phyloP scores from a whole-genome alignment of 1,140 invertebrate genomes.

The Babylonia areolata region DNA sequence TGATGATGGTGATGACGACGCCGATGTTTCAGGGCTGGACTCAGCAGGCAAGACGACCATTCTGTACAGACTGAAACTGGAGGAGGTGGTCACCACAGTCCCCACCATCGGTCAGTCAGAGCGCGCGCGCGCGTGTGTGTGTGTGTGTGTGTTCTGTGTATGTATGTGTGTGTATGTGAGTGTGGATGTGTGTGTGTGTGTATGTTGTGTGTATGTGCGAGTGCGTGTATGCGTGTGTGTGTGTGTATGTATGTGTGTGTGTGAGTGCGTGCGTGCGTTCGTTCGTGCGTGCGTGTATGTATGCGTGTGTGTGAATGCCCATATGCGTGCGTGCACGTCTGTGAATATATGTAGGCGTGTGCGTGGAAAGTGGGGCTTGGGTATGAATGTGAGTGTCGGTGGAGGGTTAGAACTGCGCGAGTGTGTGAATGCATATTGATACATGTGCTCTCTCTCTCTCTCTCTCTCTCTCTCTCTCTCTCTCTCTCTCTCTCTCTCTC shows the following conservation, averaged over 20 bases:
- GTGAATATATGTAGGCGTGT: neutral
- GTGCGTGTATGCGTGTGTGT: neutral
- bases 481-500: too few relatives aligned
- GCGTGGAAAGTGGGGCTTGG: too few relatives aligned
- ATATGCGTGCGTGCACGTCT: too few relatives aligned
- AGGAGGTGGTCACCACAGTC: slow-evolving; percentile 98
- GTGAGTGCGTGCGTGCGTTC: neutral
- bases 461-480: too few relatives aligned
- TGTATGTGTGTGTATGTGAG: neutral
- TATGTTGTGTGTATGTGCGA: neutral
- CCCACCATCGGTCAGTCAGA: slow-evolving; percentile 88
- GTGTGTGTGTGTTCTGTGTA: neutral
- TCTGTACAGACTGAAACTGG: slow-evolving; percentile 96
- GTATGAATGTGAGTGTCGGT: neutral
- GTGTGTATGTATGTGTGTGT: too few relatives aligned
- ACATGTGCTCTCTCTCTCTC: too few relatives aligned
- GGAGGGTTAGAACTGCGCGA: too few relatives aligned
- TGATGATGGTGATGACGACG: slow-evolving; percentile 16
- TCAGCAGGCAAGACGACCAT: slow-evolving; percentile 98
- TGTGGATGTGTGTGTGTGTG: neutral
- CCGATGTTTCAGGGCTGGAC: slow-evolving; percentile 83
- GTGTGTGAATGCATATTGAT: too few relatives aligned
- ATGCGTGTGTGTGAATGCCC: neutral
- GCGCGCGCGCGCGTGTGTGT: neutral
- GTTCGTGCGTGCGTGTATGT: neutral